phyloP scores from a whole-genome alignment of 2,113 vertebrate genomes.

The Herpetotheres cachinnans region DNA sequence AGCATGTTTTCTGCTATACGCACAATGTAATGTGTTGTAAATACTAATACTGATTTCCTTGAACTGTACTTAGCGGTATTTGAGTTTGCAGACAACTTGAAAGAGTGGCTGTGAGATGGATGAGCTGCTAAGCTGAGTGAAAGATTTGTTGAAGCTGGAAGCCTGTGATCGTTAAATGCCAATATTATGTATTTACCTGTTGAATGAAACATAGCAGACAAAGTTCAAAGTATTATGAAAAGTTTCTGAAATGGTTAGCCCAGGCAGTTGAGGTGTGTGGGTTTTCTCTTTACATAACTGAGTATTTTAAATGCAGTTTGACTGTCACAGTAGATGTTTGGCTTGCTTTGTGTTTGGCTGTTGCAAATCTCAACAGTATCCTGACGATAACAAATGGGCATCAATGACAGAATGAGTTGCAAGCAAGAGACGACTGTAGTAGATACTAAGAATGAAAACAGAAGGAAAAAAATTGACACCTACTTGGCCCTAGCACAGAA shows the following conservation, averaged over 20 bases:
- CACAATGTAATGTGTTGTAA: not conserved
- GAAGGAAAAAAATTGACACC: not conserved
- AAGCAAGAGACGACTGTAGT: no score
- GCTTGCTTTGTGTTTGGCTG: not conserved
- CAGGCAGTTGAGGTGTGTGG: not conserved
- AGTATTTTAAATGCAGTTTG: not conserved
- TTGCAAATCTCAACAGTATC: not conserved
- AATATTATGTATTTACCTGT: not conserved
- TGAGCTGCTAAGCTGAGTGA: not conserved
- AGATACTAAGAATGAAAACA: not conserved
- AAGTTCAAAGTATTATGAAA: not conserved
- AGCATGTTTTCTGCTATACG: fast-evolving
- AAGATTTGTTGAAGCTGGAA: not conserved
- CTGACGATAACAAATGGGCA: not conserved
- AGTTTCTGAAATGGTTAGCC: not conserved
- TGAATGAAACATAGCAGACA: not conserved
- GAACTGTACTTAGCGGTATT: not conserved
- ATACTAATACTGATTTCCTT: not conserved
- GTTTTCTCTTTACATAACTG: not conserved
- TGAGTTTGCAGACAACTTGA: not conserved
- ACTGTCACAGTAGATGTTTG: not conserved
- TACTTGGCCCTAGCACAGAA: not conserved
- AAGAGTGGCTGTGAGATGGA: not conserved
- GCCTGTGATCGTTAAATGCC: not conserved
- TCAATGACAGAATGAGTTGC: not conserved